These are phyloP conservation scores for Dendronephthya gigantea DNA, from an alignment of 64 coral and sea anemone species.

Conservation along the genomic window DNA sequence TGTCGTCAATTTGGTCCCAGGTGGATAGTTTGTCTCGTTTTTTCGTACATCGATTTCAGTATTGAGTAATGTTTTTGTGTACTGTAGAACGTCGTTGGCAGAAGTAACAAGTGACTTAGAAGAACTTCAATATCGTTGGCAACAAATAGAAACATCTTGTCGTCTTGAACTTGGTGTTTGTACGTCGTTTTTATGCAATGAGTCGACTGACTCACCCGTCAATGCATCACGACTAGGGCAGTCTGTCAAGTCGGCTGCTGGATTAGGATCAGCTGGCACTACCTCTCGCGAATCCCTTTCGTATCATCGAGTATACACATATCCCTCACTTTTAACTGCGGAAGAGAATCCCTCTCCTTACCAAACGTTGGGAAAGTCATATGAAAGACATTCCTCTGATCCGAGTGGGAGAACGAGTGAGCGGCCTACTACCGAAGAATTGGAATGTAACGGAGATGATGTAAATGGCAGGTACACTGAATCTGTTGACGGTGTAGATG, in stretches of 20 bases:
- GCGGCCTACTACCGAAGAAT: background rate
- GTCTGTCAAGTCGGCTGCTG: background rate
- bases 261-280: background rate
- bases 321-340: background rate
- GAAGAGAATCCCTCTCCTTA: background rate
- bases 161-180: conserved; percentile 18
- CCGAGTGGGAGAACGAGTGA: background rate
- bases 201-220: background rate
- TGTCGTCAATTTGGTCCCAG: too few relatives aligned
- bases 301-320: background rate
- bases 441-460: background rate
- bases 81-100: background rate
- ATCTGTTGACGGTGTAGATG: background rate
- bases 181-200: background rate
- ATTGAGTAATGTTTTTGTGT: background rate
- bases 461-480: background rate
- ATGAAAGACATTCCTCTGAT: background rate
- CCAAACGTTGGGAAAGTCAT: background rate
- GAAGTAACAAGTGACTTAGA: conserved; percentile 12
- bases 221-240: background rate
- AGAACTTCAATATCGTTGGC: conserved; percentile 9
- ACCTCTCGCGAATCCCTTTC: background rate
- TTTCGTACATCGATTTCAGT: background rate
- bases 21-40: too few relatives aligned
- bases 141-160: conserved; percentile 16